A percentile compares a stretch with the other conserved stretches of the same genome.
These are phyloP conservation scores for Spilarctia lutea DNA, from an alignment of 2,888 invertebrate genomes.

Conservation along the genomic window DNA sequence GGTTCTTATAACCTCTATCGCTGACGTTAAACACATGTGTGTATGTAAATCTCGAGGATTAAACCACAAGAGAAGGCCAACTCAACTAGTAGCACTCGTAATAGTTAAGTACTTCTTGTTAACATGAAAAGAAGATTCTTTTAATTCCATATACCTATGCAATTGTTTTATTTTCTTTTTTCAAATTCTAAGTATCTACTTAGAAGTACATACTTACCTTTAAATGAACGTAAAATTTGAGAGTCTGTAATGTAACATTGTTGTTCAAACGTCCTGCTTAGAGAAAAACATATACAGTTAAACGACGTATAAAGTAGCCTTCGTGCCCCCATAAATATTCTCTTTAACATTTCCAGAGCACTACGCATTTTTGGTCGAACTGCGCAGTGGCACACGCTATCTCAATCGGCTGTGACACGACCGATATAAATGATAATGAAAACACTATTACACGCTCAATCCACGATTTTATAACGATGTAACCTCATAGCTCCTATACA, in stretches of 20 bases:
- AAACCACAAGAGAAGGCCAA: not conserved
- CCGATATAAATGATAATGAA: conserved; percentile 79
- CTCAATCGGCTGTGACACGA: conserved; percentile 71
- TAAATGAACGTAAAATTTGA: conserved; percentile 2
- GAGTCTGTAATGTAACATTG: conserved; percentile 3
- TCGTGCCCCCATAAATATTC: conserved; percentile 42
- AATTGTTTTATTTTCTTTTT: not conserved
- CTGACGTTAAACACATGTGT: not conserved
- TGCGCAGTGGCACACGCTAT: conserved; percentile 79
- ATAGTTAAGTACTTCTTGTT: not conserved
- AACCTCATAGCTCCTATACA: conserved; percentile 49
- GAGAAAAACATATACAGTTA: conserved; percentile 23
- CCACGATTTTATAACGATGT: conserved; percentile 47
- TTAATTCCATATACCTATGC: not conserved
- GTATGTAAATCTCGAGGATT: not conserved
- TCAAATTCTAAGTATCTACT: not conserved
- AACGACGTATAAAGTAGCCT: conserved; percentile 28
- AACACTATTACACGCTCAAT: conserved; percentile 61
- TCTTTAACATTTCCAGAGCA: conserved; percentile 57
- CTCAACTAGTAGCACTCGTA: not conserved
- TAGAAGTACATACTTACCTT: not conserved
- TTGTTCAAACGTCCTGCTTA: conserved; percentile 11
- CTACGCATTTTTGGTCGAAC: conserved; percentile 66
- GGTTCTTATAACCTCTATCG: not conserved
- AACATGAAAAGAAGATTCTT: not conserved